Conservation (phyloP, 2,888 invertebrate species). For the Caenorhabditis sulstoni region DNA sequence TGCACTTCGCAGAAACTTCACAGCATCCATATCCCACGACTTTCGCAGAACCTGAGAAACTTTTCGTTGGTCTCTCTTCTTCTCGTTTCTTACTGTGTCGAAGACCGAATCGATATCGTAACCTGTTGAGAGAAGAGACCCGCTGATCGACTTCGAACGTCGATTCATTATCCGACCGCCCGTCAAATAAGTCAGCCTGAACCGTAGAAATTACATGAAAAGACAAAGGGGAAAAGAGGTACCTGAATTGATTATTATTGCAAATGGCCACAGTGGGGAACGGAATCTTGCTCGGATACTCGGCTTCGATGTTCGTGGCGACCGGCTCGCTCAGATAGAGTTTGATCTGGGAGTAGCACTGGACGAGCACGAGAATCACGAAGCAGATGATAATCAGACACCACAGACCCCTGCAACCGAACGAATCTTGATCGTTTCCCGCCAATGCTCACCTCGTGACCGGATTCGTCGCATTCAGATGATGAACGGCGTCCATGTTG, state of each 20-base stretch:
- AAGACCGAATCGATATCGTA: constrained; percentile 55
- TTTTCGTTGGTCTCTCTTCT: not conserved
- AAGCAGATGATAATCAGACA: constrained; percentile 71
- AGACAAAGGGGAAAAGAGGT: too few relatives aligned
- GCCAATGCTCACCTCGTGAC: constrained; percentile 63
- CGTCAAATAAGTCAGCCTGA: constrained; percentile 77
- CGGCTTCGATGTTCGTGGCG: constrained; percentile 79
- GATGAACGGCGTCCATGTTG: constrained; percentile 79
- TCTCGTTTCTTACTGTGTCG: constrained; percentile 41
- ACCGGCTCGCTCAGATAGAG: constrained; percentile 69
- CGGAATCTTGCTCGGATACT: constrained; percentile 75
- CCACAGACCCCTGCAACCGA: constrained; percentile 68
- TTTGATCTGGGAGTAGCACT: constrained; percentile 73
- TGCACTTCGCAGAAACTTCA: constrained; percentile 75
- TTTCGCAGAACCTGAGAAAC: constrained; percentile 72
- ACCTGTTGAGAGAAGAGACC: constrained; percentile 50
- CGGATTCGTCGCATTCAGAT: constrained; percentile 69
- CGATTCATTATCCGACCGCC: constrained; percentile 75
- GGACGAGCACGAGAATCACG: constrained; percentile 72
- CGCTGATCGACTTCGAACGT: constrained; percentile 52
- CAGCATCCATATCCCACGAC: constrained; percentile 78
- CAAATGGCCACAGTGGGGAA: constrained; percentile 79
- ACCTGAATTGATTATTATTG: constrained; percentile 80
- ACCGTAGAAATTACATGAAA: not conserved
- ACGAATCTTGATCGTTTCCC: too few relatives aligned